These are phyloP conservation scores for Poecilia picta DNA, from an alignment of 2,797 vertebrate genomes.

Conservation along the genomic window DNA sequence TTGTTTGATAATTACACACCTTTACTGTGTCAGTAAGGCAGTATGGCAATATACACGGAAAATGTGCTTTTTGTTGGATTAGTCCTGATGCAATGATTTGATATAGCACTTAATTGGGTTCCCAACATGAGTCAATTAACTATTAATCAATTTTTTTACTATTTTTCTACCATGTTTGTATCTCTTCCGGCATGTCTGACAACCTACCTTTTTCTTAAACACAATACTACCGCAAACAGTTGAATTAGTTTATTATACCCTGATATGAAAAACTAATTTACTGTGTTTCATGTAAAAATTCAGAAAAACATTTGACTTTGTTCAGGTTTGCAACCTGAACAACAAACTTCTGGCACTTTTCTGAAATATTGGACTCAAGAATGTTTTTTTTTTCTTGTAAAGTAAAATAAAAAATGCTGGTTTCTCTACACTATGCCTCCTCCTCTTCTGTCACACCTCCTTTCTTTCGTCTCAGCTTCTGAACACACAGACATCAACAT, in stretches of 20 bases:
- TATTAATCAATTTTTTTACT: not conserved
- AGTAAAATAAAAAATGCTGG: constrained; percentile 18
- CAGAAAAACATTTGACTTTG: not conserved
- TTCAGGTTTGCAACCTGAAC: not conserved
- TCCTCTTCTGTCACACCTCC: constrained; percentile 28
- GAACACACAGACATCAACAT: constrained; percentile 4
- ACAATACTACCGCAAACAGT: not conserved
- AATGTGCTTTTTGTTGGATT: not conserved
- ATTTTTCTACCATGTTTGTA: not conserved
- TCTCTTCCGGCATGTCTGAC: not conserved
- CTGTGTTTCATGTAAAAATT: not conserved
- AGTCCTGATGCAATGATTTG: not conserved
- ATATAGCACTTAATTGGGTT: not conserved
- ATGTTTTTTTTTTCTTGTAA: not conserved
- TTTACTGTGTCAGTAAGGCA: not conserved
- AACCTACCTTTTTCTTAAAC: not conserved
- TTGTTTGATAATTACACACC: not conserved
- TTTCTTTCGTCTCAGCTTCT: not conserved
- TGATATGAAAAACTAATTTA: not conserved
- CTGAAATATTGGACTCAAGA: not conserved
- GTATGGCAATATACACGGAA: not conserved
- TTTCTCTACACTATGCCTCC: constrained; percentile 15
- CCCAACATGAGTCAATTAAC: not conserved
- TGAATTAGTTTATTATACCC: not conserved
- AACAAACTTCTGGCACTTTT: not conserved